These are phyloP conservation scores for Lordiphosa andalusiaca DNA, from an alignment of 2,888 invertebrate species.

Conservation along the genomic window DNA sequence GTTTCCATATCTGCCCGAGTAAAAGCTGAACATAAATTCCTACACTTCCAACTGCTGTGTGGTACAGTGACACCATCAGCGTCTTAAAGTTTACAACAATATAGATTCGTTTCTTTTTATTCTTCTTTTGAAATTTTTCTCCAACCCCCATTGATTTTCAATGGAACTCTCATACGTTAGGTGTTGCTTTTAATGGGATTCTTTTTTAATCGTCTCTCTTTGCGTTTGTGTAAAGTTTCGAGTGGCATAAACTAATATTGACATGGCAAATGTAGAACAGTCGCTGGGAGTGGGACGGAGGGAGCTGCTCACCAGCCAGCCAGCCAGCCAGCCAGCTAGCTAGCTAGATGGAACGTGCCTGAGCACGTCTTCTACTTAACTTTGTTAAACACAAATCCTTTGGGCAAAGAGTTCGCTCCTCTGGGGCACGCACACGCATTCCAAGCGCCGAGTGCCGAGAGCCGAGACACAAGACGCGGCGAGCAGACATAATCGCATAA, in stretches of 20 bases:
- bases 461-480: background rate
- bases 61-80: too few relatives aligned
- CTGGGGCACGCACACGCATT: conserved; percentile 41
- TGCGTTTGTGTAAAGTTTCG: conserved; percentile 33
- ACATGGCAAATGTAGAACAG: conserved; percentile 37
- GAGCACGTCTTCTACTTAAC: conserved; percentile 53
- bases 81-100: too few relatives aligned
- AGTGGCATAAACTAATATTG: conserved; percentile 41
- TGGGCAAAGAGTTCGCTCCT: conserved; percentile 61
- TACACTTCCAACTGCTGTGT: too few relatives aligned
- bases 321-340: background rate
- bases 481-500: conserved; percentile 71
- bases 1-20: too few relatives aligned
- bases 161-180: too few relatives aligned
- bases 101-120: too few relatives aligned
- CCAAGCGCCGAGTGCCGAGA: conserved; percentile 4
- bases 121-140: too few relatives aligned
- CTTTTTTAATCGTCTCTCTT: background rate
- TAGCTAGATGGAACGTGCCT: conserved; percentile 29
- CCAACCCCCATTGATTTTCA: too few relatives aligned
- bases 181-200: conserved; percentile 12
- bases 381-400: conserved; percentile 71
- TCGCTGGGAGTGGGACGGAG: conserved; percentile 4
- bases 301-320: background rate
- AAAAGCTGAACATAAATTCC: too few relatives aligned